Evolutionary conservation across 2,113 vertebrate genomes (phyloP).

Genomic region (Callipepla squamata): DNA sequence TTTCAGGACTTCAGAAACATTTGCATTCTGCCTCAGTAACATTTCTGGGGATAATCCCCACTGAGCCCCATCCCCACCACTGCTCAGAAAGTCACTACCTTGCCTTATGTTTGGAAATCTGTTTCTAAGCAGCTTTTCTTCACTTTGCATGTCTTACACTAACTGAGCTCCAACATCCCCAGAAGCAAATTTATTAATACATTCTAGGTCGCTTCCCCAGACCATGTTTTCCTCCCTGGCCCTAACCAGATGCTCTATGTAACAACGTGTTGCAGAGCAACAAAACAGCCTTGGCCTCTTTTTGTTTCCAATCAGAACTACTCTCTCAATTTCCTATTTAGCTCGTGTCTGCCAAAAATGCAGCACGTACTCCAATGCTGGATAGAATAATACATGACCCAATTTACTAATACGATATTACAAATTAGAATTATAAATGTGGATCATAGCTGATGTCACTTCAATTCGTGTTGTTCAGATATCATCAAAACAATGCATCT

Average conservation of each 20-base stretch:
- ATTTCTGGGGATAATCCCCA: conserved; percentile 29
- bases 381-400: background rate
- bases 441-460: conserved; percentile 43
- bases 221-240: background rate
- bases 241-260: background rate
- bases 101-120: background rate
- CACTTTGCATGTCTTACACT: background rate
- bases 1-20: conserved; percentile 5
- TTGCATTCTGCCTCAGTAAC: background rate
- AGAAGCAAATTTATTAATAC: background rate
- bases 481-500: conserved; percentile 58
- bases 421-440: conserved; percentile 37
- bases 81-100: background rate
- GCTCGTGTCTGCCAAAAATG: conserved; percentile 1
- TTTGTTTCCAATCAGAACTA: background rate
- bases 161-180: background rate
- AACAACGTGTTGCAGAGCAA: background rate
- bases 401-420: background rate
- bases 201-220: background rate
- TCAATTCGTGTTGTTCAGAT: conserved; percentile 47
- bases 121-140: conserved; percentile 25
- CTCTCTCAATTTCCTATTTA: background rate
- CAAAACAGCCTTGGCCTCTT: background rate
- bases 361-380: background rate
- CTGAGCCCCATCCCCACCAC: background rate